Percentiles rank a stretch among this genome's conserved stretches.
Evolutionary conservation across 2,888 invertebrate species (phyloP).

Genomic region (Diaphora mendica): DNA sequence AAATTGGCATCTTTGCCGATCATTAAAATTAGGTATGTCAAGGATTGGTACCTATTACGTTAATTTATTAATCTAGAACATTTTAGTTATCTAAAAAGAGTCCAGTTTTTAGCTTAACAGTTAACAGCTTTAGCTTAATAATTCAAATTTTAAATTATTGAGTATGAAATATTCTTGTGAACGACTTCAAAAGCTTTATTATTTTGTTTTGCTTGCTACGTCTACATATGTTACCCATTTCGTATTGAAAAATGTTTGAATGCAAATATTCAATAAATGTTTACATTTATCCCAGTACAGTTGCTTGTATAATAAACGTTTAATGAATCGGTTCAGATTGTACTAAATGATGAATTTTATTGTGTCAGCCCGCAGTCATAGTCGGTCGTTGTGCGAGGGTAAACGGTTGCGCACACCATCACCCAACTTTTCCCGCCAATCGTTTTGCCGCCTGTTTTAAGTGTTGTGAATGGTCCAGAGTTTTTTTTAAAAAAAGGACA

Average conservation of each 20-base stretch:
- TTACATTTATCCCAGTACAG: background rate
- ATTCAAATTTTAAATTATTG: background rate
- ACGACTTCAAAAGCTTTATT: background rate
- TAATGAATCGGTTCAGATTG: constrained; percentile 59
- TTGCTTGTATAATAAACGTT: constrained; percentile 41
- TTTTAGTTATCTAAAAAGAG: background rate
- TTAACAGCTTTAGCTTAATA: no score
- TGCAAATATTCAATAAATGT: background rate
- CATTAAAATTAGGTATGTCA: background rate
- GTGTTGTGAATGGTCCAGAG: constrained; percentile 33
- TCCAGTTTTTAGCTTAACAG: background rate
- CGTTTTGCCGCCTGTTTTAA: constrained; percentile 42
- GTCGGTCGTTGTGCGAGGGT: constrained; percentile 69
- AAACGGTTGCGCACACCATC: constrained; percentile 64
- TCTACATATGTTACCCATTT: background rate
- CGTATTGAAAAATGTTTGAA: background rate
- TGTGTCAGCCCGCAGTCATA: constrained; percentile 72
- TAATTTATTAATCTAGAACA: background rate
- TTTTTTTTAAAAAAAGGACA: background rate
- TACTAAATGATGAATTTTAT: constrained; percentile 72
- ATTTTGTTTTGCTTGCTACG: background rate
- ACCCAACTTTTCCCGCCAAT: constrained; percentile 56
- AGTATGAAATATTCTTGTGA: background rate
- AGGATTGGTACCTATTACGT: background rate
- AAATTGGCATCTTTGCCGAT: background rate